phyloP scores from a whole-genome alignment of 2,113 vertebrate genomes.

The Cervus canadensis region DNA sequence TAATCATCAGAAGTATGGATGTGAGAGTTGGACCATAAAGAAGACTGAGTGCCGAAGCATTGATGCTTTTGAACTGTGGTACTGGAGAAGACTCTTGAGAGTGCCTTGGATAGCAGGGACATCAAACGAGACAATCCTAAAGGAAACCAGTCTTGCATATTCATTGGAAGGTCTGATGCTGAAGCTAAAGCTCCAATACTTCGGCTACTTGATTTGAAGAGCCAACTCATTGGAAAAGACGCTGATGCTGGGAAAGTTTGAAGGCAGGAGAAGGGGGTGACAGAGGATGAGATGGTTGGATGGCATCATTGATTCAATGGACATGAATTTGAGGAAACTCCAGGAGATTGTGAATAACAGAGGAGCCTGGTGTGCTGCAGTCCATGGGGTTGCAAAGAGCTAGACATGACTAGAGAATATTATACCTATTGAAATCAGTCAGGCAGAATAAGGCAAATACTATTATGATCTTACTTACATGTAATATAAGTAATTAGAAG shows the following conservation, averaged over 20 bases:
- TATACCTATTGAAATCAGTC: neutral
- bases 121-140: neutral
- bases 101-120: neutral
- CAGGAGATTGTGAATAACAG: neutral
- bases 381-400: neutral
- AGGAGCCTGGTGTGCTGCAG: neutral
- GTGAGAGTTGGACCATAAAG: neutral
- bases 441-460: neutral
- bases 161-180: neutral
- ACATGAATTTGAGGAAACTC: neutral
- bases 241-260: neutral
- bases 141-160: neutral
- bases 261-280: too few species aligned
- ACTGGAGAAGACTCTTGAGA: neutral
- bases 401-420: neutral
- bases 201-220: fast-evolving
- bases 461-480: neutral
- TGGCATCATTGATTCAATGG: neutral
- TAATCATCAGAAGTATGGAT: neutral
- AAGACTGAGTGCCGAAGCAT: neutral
- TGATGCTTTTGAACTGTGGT: neutral
- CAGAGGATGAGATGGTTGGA: neutral
- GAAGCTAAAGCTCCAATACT: neutral
- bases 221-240: neutral
- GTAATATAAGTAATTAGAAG: neutral